Evolutionary conservation across 2,888 invertebrate genomes (phyloP).

Genomic region (Eristalis intricaria): DNA sequence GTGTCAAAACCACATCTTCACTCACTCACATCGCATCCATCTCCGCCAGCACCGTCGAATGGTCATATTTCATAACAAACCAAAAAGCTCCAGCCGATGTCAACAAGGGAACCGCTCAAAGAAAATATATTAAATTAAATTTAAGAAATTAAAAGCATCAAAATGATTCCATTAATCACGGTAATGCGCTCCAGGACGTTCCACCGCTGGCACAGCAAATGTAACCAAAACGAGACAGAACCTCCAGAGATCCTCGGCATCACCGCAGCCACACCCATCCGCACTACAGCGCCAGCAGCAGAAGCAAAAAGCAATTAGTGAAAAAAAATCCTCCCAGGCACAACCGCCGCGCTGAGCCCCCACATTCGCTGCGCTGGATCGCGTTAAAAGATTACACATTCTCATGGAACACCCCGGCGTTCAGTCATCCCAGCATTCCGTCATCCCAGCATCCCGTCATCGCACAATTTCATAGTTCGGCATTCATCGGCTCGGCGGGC

Average conservation of each 20-base stretch:
- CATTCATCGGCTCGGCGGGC: background rate
- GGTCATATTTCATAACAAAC: conserved; percentile 27
- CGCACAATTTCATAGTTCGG: background rate
- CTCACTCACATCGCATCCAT: conserved; percentile 1
- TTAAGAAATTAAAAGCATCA: conserved; percentile 38
- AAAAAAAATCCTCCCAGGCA: conserved; percentile 6
- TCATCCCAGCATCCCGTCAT: background rate
- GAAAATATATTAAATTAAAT: conserved; percentile 14
- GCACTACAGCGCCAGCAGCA: background rate
- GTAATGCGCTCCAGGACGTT: conserved; percentile 44
- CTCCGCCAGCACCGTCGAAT: background rate
- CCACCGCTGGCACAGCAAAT: background rate
- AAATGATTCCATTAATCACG: conserved; percentile 51
- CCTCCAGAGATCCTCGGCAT: background rate
- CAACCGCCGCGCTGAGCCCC: background rate
- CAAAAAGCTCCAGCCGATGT: conserved; percentile 2
- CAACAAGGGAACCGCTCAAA: background rate
- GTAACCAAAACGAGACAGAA: conserved; percentile 6
- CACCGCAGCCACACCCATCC: background rate
- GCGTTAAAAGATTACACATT: background rate
- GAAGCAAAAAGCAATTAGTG: conserved; percentile 44
- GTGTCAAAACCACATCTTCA: background rate
- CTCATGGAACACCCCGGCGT: background rate
- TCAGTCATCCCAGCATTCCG: background rate
- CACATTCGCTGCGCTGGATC: background rate